These are phyloP conservation scores for Tortrix viridana DNA, from an alignment of 2,888 invertebrate genomes.

Conservation along the genomic window DNA sequence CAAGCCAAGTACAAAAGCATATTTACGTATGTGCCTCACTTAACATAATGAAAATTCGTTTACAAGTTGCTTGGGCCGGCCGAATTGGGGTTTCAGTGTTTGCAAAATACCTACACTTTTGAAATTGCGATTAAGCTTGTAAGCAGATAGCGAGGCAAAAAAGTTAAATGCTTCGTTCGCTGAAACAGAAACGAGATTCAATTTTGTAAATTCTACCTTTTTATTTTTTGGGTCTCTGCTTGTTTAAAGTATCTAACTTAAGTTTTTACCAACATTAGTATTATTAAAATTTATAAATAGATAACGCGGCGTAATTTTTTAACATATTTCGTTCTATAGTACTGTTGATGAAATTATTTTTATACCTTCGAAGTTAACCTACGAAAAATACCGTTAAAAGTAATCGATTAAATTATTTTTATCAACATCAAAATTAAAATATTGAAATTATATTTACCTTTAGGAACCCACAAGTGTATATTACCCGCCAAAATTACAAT, in stretches of 20 bases:
- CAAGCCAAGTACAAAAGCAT: slow-evolving; percentile 13
- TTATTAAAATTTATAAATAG: no score
- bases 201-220: slow-evolving; percentile 11
- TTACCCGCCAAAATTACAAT: no score
- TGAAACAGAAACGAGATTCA: slow-evolving; percentile 13
- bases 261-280: neutral
- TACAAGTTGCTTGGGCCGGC: neutral
- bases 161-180: slow-evolving; percentile 14
- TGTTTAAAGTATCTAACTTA: neutral
- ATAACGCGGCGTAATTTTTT: no score
- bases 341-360: no score
- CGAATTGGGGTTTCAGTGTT: slow-evolving; percentile 25
- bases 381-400: no score
- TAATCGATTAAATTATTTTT: no score
- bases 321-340: no score
- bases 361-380: no score
- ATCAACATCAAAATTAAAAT: no score
- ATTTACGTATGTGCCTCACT: slow-evolving; percentile 20
- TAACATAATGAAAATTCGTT: slow-evolving; percentile 35
- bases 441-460: no score
- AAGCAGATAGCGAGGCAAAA: slow-evolving; percentile 13
- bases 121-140: slow-evolving; percentile 6
- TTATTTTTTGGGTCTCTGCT: neutral
- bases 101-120: slow-evolving; percentile 18
- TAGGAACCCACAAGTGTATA: no score